Evolutionary conservation across 1,140 invertebrate genomes (phyloP), one percentile per base, ranked within the genome.

Genomic region (Drosophila grimshawi): DNA sequence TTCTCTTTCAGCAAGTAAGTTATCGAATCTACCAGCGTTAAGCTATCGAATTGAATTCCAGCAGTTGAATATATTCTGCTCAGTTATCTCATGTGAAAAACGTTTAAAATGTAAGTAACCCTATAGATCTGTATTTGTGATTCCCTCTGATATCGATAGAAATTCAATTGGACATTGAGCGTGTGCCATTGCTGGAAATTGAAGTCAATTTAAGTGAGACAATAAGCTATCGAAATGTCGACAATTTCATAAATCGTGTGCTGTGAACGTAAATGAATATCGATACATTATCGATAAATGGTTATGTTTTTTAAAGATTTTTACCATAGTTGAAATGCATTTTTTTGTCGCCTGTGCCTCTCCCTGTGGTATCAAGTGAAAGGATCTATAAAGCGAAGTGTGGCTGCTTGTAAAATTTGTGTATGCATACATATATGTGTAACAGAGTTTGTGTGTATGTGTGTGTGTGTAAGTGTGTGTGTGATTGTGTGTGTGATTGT

Each of bases 401-500:
- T 41, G 29, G 35, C 27, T 43, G 39, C 19, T 41, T 41, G 39
- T 35, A 60, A 35, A 46, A 41, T 32, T 7, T 35, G 43, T 5
- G 4, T 2, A 8, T 35, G 32, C 4, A 4, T 19, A 32, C 48
- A 33, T 35, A 33, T 48, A 30, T 37, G 19, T 53, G 43, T 37
- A 41, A 43, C 30, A 63, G 32, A 43, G 52, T 19, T 11, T 62
- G 33, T 62, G 30, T 19, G 19, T 19, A 60, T 53, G 71, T 32
- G 11, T 35, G 43, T 5, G 7, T 2, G 8, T 35, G 32, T 10
- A 4, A 5, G 10, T 19, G 37, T 51, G 52, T 19, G 29, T 62
- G 33, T 62, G 30, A 74, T 29, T 64, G 41, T 75, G 64, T 53
- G 71, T 82, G 64, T 53, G 71, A n/a, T n/a, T n/a, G n/a, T n/a